phyloP scores from a whole-genome alignment of 2,797 vertebrate species.

The Sebastes goodei region DNA sequence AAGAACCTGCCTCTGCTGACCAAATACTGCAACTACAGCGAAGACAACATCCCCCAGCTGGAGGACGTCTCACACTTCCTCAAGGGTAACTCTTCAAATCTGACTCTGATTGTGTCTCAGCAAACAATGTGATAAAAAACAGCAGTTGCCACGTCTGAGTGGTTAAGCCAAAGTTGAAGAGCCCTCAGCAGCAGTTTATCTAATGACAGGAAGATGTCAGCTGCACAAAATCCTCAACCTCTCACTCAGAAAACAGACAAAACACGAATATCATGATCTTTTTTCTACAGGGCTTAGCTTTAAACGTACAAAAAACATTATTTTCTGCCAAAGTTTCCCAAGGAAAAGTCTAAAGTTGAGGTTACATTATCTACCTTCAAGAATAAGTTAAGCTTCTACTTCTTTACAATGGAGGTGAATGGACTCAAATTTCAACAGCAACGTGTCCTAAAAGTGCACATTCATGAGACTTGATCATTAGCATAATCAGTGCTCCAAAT shows the following conservation, averaged over 20 bases:
- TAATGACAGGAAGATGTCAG: neutral
- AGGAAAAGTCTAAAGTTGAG: neutral
- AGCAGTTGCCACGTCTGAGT: neutral
- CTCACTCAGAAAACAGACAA: neutral
- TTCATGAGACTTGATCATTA: neutral
- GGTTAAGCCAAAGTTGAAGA: neutral
- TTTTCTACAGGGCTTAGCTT: neutral
- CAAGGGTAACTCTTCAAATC: slow-evolving; percentile 79
- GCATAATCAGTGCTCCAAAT: neutral
- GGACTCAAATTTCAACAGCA: neutral
- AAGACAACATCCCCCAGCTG: slow-evolving; percentile 94
- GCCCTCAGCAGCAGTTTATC: neutral
- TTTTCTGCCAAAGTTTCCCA: neutral
- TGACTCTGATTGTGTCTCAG: neutral
- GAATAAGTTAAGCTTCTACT: no score
- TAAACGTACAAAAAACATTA: neutral
- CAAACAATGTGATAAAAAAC: neutral
- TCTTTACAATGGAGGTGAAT: neutral
- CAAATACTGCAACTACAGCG: slow-evolving; percentile 89
- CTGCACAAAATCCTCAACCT: neutral
- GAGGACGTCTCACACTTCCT: slow-evolving; percentile 93
- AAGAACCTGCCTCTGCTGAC: slow-evolving; percentile 92
- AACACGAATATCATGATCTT: neutral
- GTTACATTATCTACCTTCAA: neutral
- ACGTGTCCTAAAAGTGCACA: neutral